Conservation (phyloP, 2,113 vertebrate species). For the Sorex fumeus region DNA sequence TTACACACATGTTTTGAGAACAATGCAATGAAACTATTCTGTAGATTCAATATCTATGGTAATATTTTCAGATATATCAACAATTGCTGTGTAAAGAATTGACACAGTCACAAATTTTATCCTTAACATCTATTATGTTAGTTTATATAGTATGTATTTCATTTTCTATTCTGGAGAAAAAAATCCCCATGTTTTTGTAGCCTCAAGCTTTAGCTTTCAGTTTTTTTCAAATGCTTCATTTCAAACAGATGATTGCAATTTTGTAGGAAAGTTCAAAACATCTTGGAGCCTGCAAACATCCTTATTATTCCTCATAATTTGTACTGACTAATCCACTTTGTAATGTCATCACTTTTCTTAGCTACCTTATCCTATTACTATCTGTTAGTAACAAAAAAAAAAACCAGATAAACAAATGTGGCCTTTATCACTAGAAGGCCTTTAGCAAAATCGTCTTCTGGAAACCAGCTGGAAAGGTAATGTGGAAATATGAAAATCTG, state of each 20-base stretch:
- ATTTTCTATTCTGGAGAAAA: conserved; percentile 53
- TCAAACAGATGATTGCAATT: conserved; percentile 51
- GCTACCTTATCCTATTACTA: conserved; percentile 42
- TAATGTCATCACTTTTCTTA: conserved; percentile 44
- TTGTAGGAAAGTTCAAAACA: conserved; percentile 62
- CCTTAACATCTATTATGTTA: neutral
- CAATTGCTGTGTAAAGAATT: conserved; percentile 56
- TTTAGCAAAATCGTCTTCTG: conserved; percentile 37
- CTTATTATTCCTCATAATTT: conserved; percentile 49
- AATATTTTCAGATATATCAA: conserved; percentile 71
- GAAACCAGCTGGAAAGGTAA: conserved; percentile 35
- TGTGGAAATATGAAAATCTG: neutral
- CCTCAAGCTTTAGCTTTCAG: conserved; percentile 53
- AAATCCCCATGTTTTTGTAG: neutral
- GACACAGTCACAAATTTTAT: conserved; percentile 64
- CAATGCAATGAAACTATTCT: conserved; percentile 55
- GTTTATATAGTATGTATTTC: neutral
- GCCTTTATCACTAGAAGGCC: conserved; percentile 40
- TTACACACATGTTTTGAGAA: conserved; percentile 84
- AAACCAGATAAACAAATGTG: neutral
- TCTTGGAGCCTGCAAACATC: neutral
- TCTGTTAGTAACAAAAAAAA: conserved; percentile 43
- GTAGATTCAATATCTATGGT: conserved; percentile 78
- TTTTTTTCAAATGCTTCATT: conserved; percentile 36
- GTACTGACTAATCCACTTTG: conserved; percentile 23